Evolutionary conservation across 2,888 invertebrate genomes (phyloP).

Genomic region (Theretra japonica): DNA sequence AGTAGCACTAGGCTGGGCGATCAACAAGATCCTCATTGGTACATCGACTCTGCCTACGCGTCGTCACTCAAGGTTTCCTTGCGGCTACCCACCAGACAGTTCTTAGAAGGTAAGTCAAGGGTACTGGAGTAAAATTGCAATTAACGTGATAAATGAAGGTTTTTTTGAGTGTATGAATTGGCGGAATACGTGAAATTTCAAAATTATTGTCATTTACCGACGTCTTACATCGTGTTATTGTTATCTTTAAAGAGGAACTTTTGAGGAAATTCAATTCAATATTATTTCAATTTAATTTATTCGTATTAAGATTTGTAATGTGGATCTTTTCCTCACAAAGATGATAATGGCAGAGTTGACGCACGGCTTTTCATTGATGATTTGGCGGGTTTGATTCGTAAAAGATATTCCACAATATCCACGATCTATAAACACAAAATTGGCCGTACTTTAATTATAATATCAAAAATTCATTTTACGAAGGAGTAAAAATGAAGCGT

Average conservation of each 20-base stretch:
- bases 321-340: too few relatives aligned
- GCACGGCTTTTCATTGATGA: too few relatives aligned
- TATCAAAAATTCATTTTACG: not conserved
- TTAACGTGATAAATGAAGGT: not conserved
- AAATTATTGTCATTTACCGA: not conserved
- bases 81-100: constrained; percentile 77
- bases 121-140: not conserved
- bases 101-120: constrained; percentile 70
- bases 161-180: not conserved
- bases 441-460: not conserved
- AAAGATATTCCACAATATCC: too few relatives aligned
- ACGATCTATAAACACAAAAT: not conserved
- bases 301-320: too few relatives aligned
- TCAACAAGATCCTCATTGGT: constrained; percentile 76
- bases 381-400: too few relatives aligned
- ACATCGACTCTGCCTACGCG: constrained; percentile 80
- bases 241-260: too few relatives aligned
- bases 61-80: constrained; percentile 80
- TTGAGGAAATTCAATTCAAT: too few relatives aligned
- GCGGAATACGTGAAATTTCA: not conserved
- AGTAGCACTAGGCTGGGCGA: constrained; percentile 76
- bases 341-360: too few relatives aligned
- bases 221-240: too few relatives aligned
- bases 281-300: too few relatives aligned
- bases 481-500: not conserved